Percentiles rank a stretch among this genome's conserved stretches.
Conservation (phyloP, 2,797 vertebrate species). For the Malurus leucopterus region DNA sequence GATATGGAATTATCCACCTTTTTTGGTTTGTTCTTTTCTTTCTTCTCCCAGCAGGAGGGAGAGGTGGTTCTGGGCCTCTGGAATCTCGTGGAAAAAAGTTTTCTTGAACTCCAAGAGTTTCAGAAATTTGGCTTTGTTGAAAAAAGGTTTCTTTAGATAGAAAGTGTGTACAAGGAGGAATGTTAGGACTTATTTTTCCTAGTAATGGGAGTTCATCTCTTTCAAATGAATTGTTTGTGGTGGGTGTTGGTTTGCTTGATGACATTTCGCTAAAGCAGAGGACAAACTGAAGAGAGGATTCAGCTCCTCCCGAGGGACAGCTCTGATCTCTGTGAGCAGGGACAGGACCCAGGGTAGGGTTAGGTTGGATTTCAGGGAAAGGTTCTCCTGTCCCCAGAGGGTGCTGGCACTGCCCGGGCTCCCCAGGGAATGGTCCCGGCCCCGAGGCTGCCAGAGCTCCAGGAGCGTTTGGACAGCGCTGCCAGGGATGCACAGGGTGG, state of each 20-base stretch:
- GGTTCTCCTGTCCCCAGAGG: not conserved
- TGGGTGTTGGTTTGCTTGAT: not conserved
- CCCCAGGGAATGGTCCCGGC: not conserved
- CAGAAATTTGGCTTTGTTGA: not conserved
- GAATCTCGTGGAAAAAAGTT: not conserved
- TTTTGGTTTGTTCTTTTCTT: not conserved
- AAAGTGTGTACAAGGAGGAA: not conserved
- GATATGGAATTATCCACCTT: not conserved
- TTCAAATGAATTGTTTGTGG: not conserved
- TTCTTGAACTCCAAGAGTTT: not conserved
- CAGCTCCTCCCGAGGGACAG: not conserved
- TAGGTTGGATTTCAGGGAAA: not conserved
- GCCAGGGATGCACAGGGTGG: not conserved
- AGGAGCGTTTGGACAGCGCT: fast-evolving
- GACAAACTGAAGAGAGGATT: not conserved
- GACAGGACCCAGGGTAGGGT: not conserved
- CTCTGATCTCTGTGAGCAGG: not conserved
- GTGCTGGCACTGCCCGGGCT: not conserved
- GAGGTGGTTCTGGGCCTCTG: not conserved
- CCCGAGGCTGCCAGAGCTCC: not conserved
- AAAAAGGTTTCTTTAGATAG: not conserved
- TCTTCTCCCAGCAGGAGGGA: not conserved
- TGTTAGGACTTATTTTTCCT: not conserved
- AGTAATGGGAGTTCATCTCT: not conserved
- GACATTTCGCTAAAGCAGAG: not conserved